These are phyloP conservation scores for Periophthalmodon schlosseri DNA, from an alignment of 2,113 vertebrate species.

Conservation along the genomic window DNA sequence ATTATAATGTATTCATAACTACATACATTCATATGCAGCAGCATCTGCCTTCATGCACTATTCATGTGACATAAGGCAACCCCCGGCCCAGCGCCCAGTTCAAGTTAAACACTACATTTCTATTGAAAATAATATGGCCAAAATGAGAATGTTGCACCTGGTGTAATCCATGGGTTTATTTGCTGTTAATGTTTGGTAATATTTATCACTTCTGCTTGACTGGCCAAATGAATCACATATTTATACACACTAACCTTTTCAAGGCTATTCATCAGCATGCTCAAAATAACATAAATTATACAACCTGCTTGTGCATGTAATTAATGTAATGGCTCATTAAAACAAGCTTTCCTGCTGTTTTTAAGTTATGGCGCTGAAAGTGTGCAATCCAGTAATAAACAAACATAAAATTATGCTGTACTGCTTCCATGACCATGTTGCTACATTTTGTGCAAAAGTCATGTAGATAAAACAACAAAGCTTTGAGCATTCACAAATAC, in stretches of 20 bases:
- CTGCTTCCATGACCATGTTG: neutral
- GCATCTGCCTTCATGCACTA: constrained; percentile 69
- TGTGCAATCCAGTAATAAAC: constrained; percentile 40
- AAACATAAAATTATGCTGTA: constrained; percentile 47
- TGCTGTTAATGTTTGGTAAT: constrained; percentile 3
- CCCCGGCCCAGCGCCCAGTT: constrained; percentile 1
- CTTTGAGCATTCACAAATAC: neutral
- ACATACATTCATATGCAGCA: constrained; percentile 68
- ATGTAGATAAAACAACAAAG: no score
- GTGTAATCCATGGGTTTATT: constrained; percentile 16
- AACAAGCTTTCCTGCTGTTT: constrained; percentile 25
- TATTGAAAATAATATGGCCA: neutral
- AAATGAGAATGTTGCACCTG: neutral
- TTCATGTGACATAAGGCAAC: constrained; percentile 60
- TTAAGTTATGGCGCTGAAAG: constrained; percentile 39
- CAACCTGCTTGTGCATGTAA: constrained; percentile 23
- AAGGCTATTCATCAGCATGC: neutral
- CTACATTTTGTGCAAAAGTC: neutral
- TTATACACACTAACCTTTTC: constrained; percentile 22
- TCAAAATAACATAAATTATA: constrained; percentile 26
- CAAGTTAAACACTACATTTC: neutral
- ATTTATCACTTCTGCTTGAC: constrained; percentile 30
- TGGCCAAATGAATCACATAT: constrained; percentile 25
- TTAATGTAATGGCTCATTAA: constrained; percentile 45
- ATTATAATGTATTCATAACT: constrained; percentile 60